Conservation (phyloP, 2,113 vertebrate genomes). For the Onychorhynchus coronatus region DNA sequence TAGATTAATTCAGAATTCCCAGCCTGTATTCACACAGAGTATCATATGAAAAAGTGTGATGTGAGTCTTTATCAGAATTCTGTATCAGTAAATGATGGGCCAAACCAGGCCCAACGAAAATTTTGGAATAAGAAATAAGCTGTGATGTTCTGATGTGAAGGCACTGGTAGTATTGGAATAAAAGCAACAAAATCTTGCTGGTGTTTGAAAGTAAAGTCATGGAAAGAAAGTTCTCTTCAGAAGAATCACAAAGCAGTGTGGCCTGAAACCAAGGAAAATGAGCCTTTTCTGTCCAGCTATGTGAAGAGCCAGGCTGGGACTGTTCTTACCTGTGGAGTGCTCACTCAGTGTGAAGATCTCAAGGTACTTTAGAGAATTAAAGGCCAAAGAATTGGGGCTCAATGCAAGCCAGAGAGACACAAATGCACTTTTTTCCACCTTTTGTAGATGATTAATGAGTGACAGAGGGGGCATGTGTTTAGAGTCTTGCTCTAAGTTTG, state of each 20-base stretch:
- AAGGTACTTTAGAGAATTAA: neutral
- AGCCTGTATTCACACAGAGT: neutral
- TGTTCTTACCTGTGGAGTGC: neutral
- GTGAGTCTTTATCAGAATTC: neutral
- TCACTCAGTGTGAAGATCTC: neutral
- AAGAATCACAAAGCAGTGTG: neutral
- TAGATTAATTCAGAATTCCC: neutral
- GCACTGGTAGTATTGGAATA: neutral
- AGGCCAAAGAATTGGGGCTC: neutral
- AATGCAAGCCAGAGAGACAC: neutral
- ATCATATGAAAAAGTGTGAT: neutral
- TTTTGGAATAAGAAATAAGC: neutral
- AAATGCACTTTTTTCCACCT: neutral
- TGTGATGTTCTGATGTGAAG: neutral
- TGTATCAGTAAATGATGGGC: neutral
- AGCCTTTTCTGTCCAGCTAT: neutral
- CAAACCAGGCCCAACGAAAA: neutral
- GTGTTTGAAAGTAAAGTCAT: neutral
- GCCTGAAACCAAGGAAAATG: neutral
- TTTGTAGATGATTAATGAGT: neutral
- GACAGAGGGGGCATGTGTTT: neutral
- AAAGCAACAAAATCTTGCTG: neutral
- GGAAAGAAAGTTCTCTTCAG: neutral
- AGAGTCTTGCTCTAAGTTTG: neutral
- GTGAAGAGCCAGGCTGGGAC: neutral